Conservation (phyloP, 1,140 invertebrate genomes). For the Drosophila sturtevanti region DNA sequence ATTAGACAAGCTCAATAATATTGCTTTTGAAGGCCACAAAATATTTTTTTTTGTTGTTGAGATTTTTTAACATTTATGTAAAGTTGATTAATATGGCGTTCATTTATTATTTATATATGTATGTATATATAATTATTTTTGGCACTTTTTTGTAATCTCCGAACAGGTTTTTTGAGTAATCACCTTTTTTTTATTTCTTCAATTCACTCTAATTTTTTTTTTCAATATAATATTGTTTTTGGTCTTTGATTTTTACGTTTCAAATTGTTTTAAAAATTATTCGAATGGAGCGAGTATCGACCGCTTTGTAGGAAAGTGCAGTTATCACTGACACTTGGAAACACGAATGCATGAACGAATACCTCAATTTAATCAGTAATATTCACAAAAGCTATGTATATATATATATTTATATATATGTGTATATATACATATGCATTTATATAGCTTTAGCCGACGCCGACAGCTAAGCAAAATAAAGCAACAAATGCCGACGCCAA, state of each 20-base stretch:
- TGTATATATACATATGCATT: too few species aligned
- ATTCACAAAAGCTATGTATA: conserved; percentile 1
- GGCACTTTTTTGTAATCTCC: background rate
- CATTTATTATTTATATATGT: background rate
- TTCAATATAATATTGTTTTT: background rate
- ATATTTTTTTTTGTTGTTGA: too few species aligned
- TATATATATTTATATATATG: background rate
- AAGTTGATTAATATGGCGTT: background rate
- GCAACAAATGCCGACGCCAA: background rate
- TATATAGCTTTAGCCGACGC: background rate
- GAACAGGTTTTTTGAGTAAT: background rate
- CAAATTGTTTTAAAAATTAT: conserved; percentile 10
- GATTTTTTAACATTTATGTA: too few species aligned
- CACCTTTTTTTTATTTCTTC: background rate
- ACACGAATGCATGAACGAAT: conserved; percentile 26
- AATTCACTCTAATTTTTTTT: background rate
- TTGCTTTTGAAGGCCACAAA: too few species aligned
- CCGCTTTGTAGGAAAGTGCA: conserved; percentile 49
- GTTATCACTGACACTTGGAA: conserved; percentile 65
- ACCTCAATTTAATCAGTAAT: conserved; percentile 59
- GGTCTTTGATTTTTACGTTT: conserved; percentile 3
- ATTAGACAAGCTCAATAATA: too few species aligned
- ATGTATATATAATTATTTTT: background rate
- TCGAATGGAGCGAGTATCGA: conserved; percentile 31
- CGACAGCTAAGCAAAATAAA: background rate